Evolutionary conservation across 2,888 invertebrate genomes (phyloP).

Genomic region (Mesorhabditis sp.): DNA sequence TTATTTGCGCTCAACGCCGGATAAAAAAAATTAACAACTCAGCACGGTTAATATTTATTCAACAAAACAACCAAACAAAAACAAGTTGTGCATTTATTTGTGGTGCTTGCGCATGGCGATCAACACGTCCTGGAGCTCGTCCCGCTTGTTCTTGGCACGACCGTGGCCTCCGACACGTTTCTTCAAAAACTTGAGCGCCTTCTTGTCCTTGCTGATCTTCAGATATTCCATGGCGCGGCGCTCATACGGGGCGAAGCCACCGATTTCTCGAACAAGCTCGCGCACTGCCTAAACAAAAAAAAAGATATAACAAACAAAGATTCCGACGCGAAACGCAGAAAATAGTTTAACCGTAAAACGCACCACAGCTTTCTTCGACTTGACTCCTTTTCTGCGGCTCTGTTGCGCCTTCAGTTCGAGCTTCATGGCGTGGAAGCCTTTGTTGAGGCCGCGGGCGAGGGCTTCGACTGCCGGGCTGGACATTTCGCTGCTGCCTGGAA

Average conservation of each 20-base stretch:
- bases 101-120: constrained; percentile 86
- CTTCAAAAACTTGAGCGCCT: constrained; percentile 75
- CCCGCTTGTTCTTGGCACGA: constrained; percentile 99
- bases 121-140: constrained; percentile 90
- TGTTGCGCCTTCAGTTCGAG: constrained; percentile 76
- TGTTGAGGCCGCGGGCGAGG: constrained; percentile 81
- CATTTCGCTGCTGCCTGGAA: constrained; percentile 14
- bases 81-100: constrained; percentile 35
- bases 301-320: too few relatives aligned
- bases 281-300: constrained; percentile 71
- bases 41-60: background rate
- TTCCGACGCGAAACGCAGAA: background rate
- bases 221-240: constrained; percentile 97
- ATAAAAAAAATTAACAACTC: too few relatives aligned
- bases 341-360: background rate
- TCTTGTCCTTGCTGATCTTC: constrained; percentile 91
- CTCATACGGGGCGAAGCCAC: constrained; percentile 97
- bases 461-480: constrained; percentile 53
- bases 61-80: constrained; percentile 20
- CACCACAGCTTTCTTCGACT: constrained; percentile 54
- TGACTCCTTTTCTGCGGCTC: constrained; percentile 75
- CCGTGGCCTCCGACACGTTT: constrained; percentile 77
- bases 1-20: too few relatives aligned
- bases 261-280: constrained; percentile 91
- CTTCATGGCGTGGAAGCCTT: constrained; percentile 91